A percentile compares a stretch with the other conserved stretches of the same genome.
phyloP scores from a whole-genome alignment of 64 coral and sea anemone species.

The Catalaphyllia jardinei region DNA sequence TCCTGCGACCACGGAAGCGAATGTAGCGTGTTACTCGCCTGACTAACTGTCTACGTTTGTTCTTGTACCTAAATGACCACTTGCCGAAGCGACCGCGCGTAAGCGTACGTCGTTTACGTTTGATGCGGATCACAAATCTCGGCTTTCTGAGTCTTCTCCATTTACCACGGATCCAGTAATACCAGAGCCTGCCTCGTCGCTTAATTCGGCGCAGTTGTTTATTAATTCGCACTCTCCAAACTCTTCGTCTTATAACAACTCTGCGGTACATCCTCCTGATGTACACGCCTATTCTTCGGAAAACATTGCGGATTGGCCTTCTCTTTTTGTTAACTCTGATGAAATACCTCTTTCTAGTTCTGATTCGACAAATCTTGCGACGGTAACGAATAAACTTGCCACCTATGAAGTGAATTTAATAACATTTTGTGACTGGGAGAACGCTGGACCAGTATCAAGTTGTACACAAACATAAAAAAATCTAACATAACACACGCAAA shows the following conservation, averaged over 20 bases:
- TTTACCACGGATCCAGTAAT: neutral
- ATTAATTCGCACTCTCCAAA: neutral
- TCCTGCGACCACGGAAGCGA: neutral
- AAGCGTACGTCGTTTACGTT: neutral
- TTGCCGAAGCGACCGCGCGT: neutral
- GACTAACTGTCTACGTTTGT: neutral
- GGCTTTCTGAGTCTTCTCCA: neutral
- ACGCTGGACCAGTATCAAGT: too few species aligned
- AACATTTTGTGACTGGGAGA: too few species aligned
- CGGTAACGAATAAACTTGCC: slow-evolving; percentile 2
- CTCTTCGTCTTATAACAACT: neutral
- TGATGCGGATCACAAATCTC: neutral
- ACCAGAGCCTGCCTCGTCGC: neutral
- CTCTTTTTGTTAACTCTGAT: neutral
- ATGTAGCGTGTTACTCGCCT: neutral
- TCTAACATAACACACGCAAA: too few species aligned
- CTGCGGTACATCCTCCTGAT: neutral
- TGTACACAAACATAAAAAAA: too few species aligned
- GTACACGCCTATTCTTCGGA: neutral
- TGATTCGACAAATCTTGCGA: neutral
- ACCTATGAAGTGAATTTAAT: neutral
- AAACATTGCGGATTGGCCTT: neutral
- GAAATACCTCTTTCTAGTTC: neutral
- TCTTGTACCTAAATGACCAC: neutral
- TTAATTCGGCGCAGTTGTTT: neutral